Evolutionary conservation across 2,888 invertebrate genomes (phyloP), one percentile per base, ranked within the genome.

Genomic region (Patella pellucida): DNA sequence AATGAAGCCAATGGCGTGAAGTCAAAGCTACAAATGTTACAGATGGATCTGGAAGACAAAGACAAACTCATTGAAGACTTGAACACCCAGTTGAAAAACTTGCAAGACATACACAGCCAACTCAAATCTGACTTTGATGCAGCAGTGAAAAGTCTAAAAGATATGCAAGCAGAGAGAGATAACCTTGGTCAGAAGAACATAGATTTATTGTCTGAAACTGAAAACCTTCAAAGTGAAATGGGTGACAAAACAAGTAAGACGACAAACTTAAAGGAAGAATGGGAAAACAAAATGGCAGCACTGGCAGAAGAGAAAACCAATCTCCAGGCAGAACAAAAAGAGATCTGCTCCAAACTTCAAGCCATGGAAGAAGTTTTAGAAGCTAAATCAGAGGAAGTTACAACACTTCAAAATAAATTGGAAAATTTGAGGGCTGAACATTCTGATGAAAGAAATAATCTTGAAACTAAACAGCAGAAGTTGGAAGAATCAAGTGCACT

Each of bases 11-110:
- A 78, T n/a, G 52, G 56, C 31, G 62, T 76, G 23, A 79, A 74
- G 62, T 71, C 71, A 52, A 75, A 72, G 27, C 9, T 80, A 27
- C 76, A 76, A 27, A 72, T 72, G 50, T 51, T 79, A 41, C 70
- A 79, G 68, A 69, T 73, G 54, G 74, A 82, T 62, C 52, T 81
- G 68, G 80, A 80, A 50, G 80, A 80, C 69, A 80, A 78, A 27
- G 75, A 78, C 50, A 67, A 56, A 2, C 52, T 70, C 5, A 75
- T 81, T 67, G 72, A 79, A 19, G 76, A 76, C 27, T 71, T 82
- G 15, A 74, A 52, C n/a, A 68, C 54, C 9, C 68, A 81, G 41
- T 41, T 79, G 51, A 69, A 67, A 14, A 68, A 69, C 11, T 50
- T 54, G 12, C 52, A n/a, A 4, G 16, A 41, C 11, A 51, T 14